Conservation (phyloP, 2,113 vertebrate genomes). For the Stictonetta naevosa region DNA sequence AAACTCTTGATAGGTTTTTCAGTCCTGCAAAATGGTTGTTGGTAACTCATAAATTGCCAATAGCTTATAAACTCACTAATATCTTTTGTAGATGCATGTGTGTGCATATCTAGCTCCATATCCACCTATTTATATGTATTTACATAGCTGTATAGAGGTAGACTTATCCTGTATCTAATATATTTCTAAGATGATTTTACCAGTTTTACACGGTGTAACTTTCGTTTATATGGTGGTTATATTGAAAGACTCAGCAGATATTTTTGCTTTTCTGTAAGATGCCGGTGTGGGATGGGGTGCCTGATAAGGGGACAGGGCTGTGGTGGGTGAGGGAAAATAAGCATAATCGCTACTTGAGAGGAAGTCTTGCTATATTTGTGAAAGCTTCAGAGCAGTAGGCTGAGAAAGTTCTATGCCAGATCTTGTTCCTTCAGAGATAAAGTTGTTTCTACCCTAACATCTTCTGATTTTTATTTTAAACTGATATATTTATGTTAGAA, state of each 20-base stretch:
- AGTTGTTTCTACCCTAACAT: background rate
- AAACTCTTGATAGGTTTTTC: background rate
- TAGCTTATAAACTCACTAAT: background rate
- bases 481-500: background rate
- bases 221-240: background rate
- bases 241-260: background rate
- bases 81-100: accelerated
- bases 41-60: background rate
- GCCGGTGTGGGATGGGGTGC: background rate
- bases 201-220: background rate
- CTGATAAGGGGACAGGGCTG: background rate
- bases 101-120: background rate
- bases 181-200: background rate
- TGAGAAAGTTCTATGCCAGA: background rate
- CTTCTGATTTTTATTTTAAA: background rate
- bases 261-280: background rate
- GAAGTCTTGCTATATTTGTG: background rate
- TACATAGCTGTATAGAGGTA: background rate
- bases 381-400: background rate
- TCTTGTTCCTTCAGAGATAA: background rate
- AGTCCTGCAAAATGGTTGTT: background rate
- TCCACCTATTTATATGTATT: background rate
- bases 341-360: background rate
- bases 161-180: background rate
- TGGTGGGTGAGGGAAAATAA: background rate